Base-by-base conservation (phyloP, 2,113 vertebrate species). In the Egretta garzetta region DNA sequence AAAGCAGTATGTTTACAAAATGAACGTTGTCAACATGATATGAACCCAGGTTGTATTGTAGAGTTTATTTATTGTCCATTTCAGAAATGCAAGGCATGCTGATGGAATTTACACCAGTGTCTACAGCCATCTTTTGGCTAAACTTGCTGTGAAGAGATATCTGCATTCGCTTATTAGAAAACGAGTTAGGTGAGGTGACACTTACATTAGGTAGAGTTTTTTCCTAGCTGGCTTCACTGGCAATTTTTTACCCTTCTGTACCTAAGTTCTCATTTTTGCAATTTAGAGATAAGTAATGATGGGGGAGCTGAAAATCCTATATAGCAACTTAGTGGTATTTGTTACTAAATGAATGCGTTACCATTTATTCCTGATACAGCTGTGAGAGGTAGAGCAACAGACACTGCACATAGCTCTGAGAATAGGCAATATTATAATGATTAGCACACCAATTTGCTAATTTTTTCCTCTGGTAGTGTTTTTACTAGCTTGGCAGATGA, bases 131-230 rank as follows among this genome's bases (percentile, higher is more conserved):
- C 99, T 99, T 90, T 98, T 99, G 96, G 99, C 99, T 70, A 99
- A 99, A 97, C 96, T 99, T 37, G 99, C 99, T 94, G 99, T 99
- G 92, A 98, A 98, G 97, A 98, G 98, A 93, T 99, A 99, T 96
- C 98, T 99, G 97, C 99, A 99, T 96, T 99, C 99, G 75, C 98
- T 99, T 98, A 98, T 99, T 97, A 99, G 99, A 92, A 99, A 99
- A 97, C 98, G 99, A 92, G 98, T 99, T 98, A 99, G 99, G 99
- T 99, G 98, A 97, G 98, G 88, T 97, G 45, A 88, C 79, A 74
- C 60, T 92, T 93, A 72, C 47, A 88, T 92, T 97, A 96, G 84
- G 91, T 72, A 93, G 88, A 93, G 8, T 16, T 77, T 63, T 93
- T 64, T 72, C 53, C 59, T 86, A 91, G 84, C 14, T 95, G 77